Conservation (phyloP, 2,888 invertebrate genomes). For the Phymatocera aterrima region DNA sequence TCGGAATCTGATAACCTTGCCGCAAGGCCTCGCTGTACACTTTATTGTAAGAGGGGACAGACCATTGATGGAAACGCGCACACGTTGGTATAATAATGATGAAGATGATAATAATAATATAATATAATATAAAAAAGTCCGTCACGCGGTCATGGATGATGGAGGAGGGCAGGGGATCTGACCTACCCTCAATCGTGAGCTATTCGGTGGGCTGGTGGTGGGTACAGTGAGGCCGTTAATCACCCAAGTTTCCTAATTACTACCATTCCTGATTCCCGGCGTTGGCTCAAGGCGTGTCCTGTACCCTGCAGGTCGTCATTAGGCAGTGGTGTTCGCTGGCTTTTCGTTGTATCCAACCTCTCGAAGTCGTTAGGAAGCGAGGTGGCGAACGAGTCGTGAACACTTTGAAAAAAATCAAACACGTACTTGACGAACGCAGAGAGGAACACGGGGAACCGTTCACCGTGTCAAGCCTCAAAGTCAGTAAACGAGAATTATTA, state of each 20-base stretch:
- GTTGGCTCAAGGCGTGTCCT: constrained; percentile 42
- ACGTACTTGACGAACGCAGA: constrained; percentile 16
- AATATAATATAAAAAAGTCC: constrained; percentile 25
- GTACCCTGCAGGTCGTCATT: constrained; percentile 42
- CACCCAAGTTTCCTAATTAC: constrained; percentile 61
- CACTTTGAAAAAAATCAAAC: constrained; percentile 39
- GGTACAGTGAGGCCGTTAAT: constrained; percentile 53
- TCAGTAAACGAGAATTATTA: constrained; percentile 17
- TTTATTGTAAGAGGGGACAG: not conserved
- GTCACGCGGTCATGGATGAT: constrained; percentile 28
- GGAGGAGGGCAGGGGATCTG: constrained; percentile 16
- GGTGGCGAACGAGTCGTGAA: constrained; percentile 1
- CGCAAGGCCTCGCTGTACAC: not conserved
- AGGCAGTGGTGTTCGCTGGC: constrained; percentile 36
- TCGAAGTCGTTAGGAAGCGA: constrained; percentile 40
- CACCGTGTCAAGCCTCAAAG: constrained; percentile 3
- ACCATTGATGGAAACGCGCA: not conserved
- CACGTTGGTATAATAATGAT: not conserved
- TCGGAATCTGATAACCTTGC: too few species aligned
- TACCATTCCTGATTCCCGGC: constrained; percentile 49
- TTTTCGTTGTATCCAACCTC: constrained; percentile 42
- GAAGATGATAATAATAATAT: too few species aligned
- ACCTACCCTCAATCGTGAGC: constrained; percentile 42
- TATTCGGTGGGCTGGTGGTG: constrained; percentile 1
- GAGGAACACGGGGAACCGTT: not conserved